A percentile compares a stretch with the other conserved stretches of the same genome.
Evolutionary conservation across 1,140 invertebrate species (phyloP).

Genomic region (Leptopilina boulardi): DNA sequence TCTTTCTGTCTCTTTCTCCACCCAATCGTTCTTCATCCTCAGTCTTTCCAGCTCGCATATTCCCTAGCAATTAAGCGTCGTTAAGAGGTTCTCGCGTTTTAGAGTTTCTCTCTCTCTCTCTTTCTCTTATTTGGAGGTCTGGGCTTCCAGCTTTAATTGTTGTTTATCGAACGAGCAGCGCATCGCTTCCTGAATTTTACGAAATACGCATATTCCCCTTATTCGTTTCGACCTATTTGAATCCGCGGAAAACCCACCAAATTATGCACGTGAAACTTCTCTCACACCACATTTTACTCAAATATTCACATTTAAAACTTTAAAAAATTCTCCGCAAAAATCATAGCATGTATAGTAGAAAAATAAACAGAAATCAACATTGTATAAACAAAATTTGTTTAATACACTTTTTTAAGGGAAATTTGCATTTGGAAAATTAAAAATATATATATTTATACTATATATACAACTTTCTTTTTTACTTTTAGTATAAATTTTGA

Average conservation of each 20-base stretch:
- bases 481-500: no score
- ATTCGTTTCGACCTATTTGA: background rate
- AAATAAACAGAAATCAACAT: no score
- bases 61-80: slow-evolving; percentile 57
- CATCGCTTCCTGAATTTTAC: slow-evolving; percentile 21
- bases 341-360: no score
- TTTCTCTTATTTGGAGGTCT: background rate
- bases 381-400: no score
- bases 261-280: background rate
- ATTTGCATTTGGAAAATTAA: no score
- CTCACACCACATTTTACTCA: no score
- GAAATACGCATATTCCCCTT: background rate
- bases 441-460: no score
- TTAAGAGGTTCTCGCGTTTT: slow-evolving; percentile 59
- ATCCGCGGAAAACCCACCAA: background rate
- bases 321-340: background rate
- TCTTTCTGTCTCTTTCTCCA: slow-evolving; percentile 35
- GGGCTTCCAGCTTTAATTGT: slow-evolving; percentile 57
- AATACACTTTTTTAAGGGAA: no score
- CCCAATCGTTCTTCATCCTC: slow-evolving; percentile 35
- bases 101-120: slow-evolving; percentile 35
- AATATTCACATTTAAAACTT: background rate
- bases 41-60: background rate
- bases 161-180: slow-evolving; percentile 53
- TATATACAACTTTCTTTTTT: no score